phyloP scores from a whole-genome alignment of 2,888 invertebrate species.

The Caenorhabditis angaria region DNA sequence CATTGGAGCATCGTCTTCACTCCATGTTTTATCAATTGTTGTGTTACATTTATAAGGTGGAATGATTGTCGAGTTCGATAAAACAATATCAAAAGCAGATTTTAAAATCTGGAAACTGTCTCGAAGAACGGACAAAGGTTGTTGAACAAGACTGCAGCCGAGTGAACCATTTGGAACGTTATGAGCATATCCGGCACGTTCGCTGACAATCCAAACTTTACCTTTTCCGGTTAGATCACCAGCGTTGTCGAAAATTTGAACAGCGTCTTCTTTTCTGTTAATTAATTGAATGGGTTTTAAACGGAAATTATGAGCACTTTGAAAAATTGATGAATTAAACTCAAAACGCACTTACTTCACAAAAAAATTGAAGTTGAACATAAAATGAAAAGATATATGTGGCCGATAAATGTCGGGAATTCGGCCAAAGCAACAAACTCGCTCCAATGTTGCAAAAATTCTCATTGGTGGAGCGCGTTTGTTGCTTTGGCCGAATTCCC shows the following conservation, averaged over 20 bases:
- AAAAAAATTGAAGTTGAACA: too few species aligned
- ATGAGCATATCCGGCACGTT: conserved; percentile 59
- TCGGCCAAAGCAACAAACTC: too few species aligned
- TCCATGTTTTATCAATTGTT: conserved; percentile 45
- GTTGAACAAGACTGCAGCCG: conserved; percentile 55
- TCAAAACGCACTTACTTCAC: too few species aligned
- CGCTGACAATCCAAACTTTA: conserved; percentile 68
- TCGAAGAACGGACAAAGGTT: conserved; percentile 53
- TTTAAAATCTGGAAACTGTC: conserved; percentile 58
- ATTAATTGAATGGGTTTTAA: not conserved
- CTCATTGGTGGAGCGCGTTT: too few species aligned
- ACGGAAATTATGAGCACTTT: too few species aligned
- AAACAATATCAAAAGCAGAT: conserved; percentile 34
- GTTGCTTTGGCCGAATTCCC: too few species aligned
- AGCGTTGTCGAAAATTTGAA: conserved; percentile 54
- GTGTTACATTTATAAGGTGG: conserved; percentile 47
- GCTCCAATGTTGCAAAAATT: too few species aligned
- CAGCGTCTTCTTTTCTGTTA: conserved; percentile 56
- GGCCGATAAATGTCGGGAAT: too few species aligned
- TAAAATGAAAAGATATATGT: too few species aligned
- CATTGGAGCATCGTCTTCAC: conserved; percentile 31
- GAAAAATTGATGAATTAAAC: too few species aligned
- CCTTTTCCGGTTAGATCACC: conserved; percentile 44
- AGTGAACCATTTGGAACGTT: conserved; percentile 64
- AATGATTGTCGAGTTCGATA: conserved; percentile 11